A percentile compares a stretch with the other conserved stretches of the same genome.
phyloP scores from a whole-genome alignment of 2,888 invertebrate genomes.

The Gymnosoma rotundatum region DNA sequence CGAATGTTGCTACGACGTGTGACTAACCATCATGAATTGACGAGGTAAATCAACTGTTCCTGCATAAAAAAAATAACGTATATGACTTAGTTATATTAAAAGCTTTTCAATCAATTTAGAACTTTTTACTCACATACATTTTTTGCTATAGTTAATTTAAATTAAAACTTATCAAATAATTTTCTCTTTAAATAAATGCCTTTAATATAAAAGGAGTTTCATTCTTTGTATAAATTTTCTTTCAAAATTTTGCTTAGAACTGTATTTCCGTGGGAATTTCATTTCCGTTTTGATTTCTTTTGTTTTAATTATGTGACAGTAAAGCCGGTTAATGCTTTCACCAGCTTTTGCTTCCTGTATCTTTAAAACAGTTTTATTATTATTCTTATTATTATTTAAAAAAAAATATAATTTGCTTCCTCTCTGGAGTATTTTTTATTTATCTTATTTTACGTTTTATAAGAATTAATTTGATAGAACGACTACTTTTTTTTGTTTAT shows the following conservation, averaged over 20 bases:
- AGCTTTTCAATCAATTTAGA: too few relatives aligned
- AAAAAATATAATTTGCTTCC: conserved; percentile 14
- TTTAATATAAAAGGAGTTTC: too few relatives aligned
- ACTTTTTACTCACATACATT: too few relatives aligned
- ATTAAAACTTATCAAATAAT: too few relatives aligned
- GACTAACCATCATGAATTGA: too few relatives aligned
- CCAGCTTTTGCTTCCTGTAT: conserved; percentile 14
- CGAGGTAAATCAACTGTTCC: too few relatives aligned
- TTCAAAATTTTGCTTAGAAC: conserved; percentile 13
- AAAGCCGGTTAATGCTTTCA: conserved; percentile 40
- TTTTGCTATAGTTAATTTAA: too few relatives aligned
- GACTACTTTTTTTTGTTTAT: conserved; percentile 40
- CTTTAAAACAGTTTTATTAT: conserved; percentile 12
- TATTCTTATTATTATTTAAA: background rate
- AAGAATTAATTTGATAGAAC: conserved; percentile 24
- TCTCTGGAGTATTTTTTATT: conserved; percentile 3
- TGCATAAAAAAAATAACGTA: too few relatives aligned
- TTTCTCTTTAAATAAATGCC: too few relatives aligned
- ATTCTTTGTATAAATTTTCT: background rate
- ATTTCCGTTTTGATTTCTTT: conserved; percentile 65
- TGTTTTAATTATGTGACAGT: conserved; percentile 56
- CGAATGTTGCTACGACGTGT: too few relatives aligned
- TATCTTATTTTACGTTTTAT: conserved; percentile 29
- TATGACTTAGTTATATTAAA: too few relatives aligned
- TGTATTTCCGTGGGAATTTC: conserved; percentile 57